Evolutionary conservation across 2,888 invertebrate genomes (phyloP), one percentile per base, ranked within the genome.

Genomic region (Caenorhabditis macrosperma): DNA sequence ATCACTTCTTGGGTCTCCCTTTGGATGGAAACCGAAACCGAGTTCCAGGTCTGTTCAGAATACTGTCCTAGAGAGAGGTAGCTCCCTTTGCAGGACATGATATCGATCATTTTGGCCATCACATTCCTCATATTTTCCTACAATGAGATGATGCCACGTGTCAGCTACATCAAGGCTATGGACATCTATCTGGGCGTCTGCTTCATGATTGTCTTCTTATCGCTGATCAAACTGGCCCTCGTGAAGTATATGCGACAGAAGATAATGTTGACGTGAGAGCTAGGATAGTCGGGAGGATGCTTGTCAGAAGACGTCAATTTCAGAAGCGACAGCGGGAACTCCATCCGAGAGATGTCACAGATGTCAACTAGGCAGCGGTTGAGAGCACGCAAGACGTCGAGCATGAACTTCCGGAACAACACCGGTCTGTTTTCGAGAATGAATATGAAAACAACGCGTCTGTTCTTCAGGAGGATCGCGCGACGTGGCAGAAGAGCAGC

Each of bases 11-110:
- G 89, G 89, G 88, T 89, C 1, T 85, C 89, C 3, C 77, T 89
- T 6, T 90, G 89, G 89, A 87, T 89, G 87, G 88, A 89, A 69
- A 87, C 81, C 64, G 89, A 89, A 55, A 89, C 89, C 9, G 79
- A 82, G 26, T 90, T 89, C 59, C 85, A 85, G 81, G 84, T 68
- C 38, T 30, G 0, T 33, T 7, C 28, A 7, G 3, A 22, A 44
- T 68, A 5, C 30, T 35, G 4, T 20, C 28, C 1, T 17, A 28
- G n/a, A n/a, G n/a, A 12, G 12, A 5, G 22, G 9, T 33, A 30
- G 2, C 26, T 50, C 20, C 20, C 7, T 9, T 68, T 68, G 15
- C 66, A 88, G 87, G 89, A 89, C 67, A 89, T 90, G 89, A 88
- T 90, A 17, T 87, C 89, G 1, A 88, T 90, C 60, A 90, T 90